phyloP scores from a whole-genome alignment of 2,113 vertebrate genomes.

The Ornithorhynchus anatinus region DNA sequence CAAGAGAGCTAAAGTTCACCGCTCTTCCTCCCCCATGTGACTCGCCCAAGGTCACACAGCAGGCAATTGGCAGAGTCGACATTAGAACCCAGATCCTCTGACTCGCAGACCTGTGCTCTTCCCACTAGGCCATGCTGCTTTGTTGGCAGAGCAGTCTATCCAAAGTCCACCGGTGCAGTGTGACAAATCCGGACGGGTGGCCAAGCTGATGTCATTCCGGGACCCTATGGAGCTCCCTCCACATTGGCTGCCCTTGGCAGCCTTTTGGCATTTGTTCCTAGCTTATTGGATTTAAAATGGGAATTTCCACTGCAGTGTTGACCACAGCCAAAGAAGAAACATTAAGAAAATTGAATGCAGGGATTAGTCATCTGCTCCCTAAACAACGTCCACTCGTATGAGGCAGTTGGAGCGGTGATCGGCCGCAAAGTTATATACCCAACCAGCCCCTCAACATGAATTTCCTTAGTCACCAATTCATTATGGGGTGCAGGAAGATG shows the following conservation, averaged over 20 bases:
- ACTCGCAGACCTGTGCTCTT: too few relatives aligned
- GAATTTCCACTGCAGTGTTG: background rate
- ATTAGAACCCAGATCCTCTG: too few relatives aligned
- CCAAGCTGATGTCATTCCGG: background rate
- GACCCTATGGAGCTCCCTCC: too few relatives aligned
- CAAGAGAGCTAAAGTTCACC: too few relatives aligned
- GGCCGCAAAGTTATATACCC: background rate
- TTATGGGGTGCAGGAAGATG: background rate
- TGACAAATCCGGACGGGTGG: background rate
- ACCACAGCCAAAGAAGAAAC: background rate
- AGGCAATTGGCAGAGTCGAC: too few relatives aligned
- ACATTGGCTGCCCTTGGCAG: slow-evolving; percentile 12
- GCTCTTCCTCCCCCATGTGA: too few relatives aligned
- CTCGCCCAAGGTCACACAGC: too few relatives aligned
- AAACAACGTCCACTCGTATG: background rate
- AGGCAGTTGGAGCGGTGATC: background rate
- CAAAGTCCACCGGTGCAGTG: too few relatives aligned
- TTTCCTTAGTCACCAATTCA: background rate
- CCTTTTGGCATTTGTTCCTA: background rate
- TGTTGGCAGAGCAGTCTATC: too few relatives aligned
- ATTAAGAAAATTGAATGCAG: slow-evolving; percentile 29
- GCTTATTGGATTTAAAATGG: background rate
- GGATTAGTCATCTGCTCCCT: slow-evolving; percentile 35
- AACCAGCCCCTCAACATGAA: background rate
- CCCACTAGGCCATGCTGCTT: too few relatives aligned